Percentiles rank a stretch among this genome's conserved stretches.
These are phyloP conservation scores for Cantharis lateralis DNA, from an alignment of 2,888 invertebrate genomes.

Conservation along the genomic window DNA sequence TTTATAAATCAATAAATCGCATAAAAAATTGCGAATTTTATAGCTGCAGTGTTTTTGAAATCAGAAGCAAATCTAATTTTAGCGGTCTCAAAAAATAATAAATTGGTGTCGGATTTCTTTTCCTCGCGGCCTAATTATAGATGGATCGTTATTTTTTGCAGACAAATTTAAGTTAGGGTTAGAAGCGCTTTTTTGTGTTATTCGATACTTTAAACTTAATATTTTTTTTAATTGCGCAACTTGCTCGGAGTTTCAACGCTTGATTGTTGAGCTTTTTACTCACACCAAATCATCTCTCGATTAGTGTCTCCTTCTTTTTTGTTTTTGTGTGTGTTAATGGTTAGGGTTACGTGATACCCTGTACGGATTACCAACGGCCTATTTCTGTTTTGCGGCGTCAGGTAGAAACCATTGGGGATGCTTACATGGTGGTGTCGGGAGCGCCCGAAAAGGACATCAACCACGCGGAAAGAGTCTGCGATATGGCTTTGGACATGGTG, in stretches of 20 bases:
- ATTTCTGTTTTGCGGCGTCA: conserved; percentile 50
- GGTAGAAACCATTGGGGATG: conserved; percentile 98
- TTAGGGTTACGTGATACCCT: conserved; percentile 28
- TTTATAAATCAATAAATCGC: background rate
- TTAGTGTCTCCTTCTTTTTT: conserved; percentile 31
- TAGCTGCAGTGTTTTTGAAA: background rate
- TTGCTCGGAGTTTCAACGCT: background rate
- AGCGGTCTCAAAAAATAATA: background rate
- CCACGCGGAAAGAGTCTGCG: conserved; percentile 90
- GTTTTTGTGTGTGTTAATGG: conserved; percentile 35
- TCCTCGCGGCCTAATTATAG: background rate
- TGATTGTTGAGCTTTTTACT: background rate
- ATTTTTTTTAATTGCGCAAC: too few relatives aligned
- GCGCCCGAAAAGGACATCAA: conserved; percentile 88
- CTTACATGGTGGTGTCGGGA: conserved; percentile 97
- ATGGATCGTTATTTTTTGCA: background rate
- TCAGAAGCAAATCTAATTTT: background rate
- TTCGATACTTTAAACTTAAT: too few relatives aligned
- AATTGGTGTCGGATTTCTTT: background rate
- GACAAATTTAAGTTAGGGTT: background rate
- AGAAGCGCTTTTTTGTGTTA: too few relatives aligned
- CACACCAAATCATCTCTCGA: conserved; percentile 19
- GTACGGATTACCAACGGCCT: conserved; percentile 30
- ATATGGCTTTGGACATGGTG: conserved; percentile 97
- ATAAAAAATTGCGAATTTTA: background rate